phyloP scores from a whole-genome alignment of 2,797 vertebrate genomes.

The Channallabes apus region DNA sequence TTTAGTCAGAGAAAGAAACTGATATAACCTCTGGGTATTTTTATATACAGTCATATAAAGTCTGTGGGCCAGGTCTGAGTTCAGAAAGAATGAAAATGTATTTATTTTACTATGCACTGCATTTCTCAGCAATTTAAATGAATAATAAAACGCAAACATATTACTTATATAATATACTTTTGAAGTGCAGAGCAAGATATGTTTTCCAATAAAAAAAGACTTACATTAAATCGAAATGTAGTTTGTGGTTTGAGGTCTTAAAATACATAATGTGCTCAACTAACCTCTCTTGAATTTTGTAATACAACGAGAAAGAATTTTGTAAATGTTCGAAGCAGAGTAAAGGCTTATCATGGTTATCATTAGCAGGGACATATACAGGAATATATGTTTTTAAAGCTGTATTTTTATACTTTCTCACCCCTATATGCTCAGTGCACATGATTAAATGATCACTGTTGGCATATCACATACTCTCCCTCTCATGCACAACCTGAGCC shows the following conservation, averaged over 20 bases:
- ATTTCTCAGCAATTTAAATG: neutral
- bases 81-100: slow-evolving; percentile 34
- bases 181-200: neutral
- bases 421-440: neutral
- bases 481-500: slow-evolving; percentile 20
- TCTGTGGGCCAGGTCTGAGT: slow-evolving; percentile 19
- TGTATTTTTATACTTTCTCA: too few relatives aligned
- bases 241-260: slow-evolving; percentile 3
- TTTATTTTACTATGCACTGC: slow-evolving; percentile 34
- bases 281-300: neutral
- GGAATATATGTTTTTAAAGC: too few relatives aligned
- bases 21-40: slow-evolving; percentile 48
- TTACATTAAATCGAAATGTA: neutral
- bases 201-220: slow-evolving; percentile 25
- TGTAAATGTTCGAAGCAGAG: slow-evolving; percentile 27
- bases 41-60: neutral
- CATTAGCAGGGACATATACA: neutral
- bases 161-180: slow-evolving; percentile 10
- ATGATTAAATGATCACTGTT: slow-evolving; percentile 20
- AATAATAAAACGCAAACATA: slow-evolving; percentile 22
- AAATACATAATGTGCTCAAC: slow-evolving; percentile 26
- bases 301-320: slow-evolving; percentile 32
- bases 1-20: slow-evolving; percentile 33
- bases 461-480: slow-evolving; percentile 3
- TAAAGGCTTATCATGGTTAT: slow-evolving; percentile 19